These are phyloP conservation scores for Tiaroga cobitis DNA, from an alignment of 2,797 vertebrate genomes.

Conservation along the genomic window DNA sequence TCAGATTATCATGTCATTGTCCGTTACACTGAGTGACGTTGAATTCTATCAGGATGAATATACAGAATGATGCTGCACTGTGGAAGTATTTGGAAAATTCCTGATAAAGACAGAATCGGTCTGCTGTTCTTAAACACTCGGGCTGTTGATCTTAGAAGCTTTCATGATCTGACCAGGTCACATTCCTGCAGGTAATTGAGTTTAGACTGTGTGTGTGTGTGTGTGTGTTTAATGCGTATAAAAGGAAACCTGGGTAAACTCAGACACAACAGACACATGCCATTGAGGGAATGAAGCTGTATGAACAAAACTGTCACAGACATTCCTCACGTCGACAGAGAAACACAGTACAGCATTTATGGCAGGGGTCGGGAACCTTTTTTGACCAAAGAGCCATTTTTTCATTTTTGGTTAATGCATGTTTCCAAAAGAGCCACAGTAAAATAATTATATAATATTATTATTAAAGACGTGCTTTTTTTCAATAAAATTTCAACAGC, in stretches of 20 bases:
- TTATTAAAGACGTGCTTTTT: no score
- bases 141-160: slow-evolving; percentile 51
- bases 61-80: slow-evolving; percentile 51
- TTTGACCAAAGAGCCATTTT: no score
- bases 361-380: no score
- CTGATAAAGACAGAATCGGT: slow-evolving; percentile 48
- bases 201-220: slow-evolving; percentile 63
- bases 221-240: slow-evolving; percentile 53
- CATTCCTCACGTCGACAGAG: neutral
- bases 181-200: slow-evolving; percentile 74
- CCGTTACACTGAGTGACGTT: neutral
- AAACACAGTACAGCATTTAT: neutral
- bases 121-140: slow-evolving; percentile 50
- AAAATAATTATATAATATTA: no score
- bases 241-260: slow-evolving; percentile 65
- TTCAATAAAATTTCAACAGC: no score
- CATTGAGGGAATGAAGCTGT: slow-evolving; percentile 59
- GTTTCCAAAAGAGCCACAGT: no score
- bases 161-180: slow-evolving; percentile 72
- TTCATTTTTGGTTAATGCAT: no score
- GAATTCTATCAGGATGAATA: slow-evolving; percentile 1
- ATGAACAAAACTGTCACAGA: slow-evolving; percentile 8
- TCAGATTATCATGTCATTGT: neutral
- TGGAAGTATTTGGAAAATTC: neutral
- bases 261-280: slow-evolving; percentile 61